These are phyloP conservation scores for Tadarida brasiliensis DNA, from an alignment of 2,797 vertebrate species.

Conservation along the genomic window DNA sequence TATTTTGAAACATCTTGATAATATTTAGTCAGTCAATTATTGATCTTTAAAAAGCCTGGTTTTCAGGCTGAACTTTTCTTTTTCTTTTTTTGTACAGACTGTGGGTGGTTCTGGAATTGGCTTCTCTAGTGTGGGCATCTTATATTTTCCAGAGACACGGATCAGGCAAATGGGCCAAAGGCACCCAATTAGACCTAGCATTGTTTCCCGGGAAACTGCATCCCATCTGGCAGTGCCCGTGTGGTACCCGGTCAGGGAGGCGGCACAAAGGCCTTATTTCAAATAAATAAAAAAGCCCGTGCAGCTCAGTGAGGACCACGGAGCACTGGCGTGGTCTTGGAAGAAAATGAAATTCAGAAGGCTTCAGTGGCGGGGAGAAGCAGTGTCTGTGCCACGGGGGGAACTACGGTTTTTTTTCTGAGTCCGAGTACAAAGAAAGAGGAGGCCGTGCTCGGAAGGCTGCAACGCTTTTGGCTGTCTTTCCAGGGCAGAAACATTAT, in stretches of 20 bases:
- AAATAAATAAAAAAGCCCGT: slow-evolving; percentile 20
- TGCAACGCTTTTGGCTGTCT: slow-evolving; percentile 76
- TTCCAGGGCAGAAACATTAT: slow-evolving; percentile 77
- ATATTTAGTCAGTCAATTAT: background rate
- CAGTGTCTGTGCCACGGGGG: background rate
- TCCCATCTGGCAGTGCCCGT: background rate
- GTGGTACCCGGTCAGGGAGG: background rate
- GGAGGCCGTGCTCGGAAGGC: slow-evolving; percentile 40
- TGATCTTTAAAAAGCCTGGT: background rate
- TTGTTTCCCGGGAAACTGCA: slow-evolving; percentile 44
- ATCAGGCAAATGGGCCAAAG: slow-evolving; percentile 27
- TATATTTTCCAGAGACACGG: background rate
- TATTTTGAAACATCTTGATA: slow-evolving; percentile 14
- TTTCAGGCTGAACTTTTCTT: background rate
- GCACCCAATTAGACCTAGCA: background rate
- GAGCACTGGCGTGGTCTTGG: background rate
- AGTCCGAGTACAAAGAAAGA: background rate
- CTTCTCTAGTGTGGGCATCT: background rate
- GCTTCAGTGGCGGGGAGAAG: background rate
- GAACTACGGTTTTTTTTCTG: background rate
- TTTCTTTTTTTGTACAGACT: background rate
- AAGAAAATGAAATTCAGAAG: slow-evolving; percentile 23
- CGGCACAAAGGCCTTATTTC: background rate
- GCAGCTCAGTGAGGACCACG: background rate
- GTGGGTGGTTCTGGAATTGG: background rate